Conservation (phyloP, 1,140 invertebrate genomes). For the Steinernema khuongi region DNA sequence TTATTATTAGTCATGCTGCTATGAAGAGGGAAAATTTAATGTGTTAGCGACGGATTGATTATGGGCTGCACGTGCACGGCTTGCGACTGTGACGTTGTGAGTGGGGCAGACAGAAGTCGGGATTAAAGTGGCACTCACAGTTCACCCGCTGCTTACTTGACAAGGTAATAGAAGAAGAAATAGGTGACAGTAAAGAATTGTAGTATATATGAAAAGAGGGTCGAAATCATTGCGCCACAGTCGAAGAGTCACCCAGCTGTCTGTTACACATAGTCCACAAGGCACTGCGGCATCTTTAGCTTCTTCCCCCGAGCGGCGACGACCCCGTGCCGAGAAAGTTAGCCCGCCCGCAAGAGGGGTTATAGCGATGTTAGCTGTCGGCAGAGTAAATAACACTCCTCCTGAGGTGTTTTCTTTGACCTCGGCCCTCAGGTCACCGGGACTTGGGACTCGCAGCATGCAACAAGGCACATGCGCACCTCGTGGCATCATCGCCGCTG, state of each 20-base stretch:
- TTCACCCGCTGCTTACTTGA: constrained; percentile 32
- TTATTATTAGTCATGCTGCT: constrained; percentile 17
- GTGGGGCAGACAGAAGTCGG: not conserved
- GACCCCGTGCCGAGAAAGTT: constrained; percentile 23
- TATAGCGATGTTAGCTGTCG: constrained; percentile 2
- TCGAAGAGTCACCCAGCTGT: constrained; percentile 24
- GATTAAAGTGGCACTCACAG: not conserved
- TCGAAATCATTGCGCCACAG: constrained; percentile 27
- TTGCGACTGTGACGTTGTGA: not conserved
- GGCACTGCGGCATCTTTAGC: not conserved
- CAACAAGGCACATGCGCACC: no score
- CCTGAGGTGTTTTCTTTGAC: no score
- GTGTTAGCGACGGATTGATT: constrained; percentile 16
- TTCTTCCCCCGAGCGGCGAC: constrained; percentile 7
- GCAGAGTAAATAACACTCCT: no score
- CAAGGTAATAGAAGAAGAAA: constrained; percentile 38
- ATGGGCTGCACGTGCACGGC: not conserved
- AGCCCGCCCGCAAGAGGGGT: constrained; percentile 8
- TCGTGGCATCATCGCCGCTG: no score
- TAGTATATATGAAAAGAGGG: constrained; percentile 11
- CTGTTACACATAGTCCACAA: constrained; percentile 19
- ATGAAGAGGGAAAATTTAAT: constrained; percentile 14
- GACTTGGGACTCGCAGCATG: no score
- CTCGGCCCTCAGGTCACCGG: no score
- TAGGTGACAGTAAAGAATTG: constrained; percentile 7